phyloP scores from a whole-genome alignment of 2,888 invertebrate genomes.

The Leptinotarsa tumamoca region DNA sequence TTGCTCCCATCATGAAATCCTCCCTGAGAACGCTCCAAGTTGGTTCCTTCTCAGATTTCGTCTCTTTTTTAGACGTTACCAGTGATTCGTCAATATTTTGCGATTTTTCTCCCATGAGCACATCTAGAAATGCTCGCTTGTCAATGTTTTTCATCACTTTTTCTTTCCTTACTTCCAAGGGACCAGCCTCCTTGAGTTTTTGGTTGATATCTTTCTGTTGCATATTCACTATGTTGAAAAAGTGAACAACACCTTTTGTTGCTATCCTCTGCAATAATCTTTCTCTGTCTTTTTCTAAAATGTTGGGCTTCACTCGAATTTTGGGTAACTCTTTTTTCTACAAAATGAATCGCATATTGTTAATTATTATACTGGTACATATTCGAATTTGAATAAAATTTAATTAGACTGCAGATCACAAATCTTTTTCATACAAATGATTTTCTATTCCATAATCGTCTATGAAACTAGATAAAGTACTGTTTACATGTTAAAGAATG shows the following conservation, averaged over 20 bases:
- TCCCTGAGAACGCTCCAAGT: conserved; percentile 80
- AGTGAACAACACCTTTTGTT: conserved; percentile 91
- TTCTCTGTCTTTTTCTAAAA: conserved; percentile 82
- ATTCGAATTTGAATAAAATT: no score
- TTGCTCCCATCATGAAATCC: conserved; percentile 90
- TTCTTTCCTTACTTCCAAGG: conserved; percentile 82
- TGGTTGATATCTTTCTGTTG: conserved; percentile 84
- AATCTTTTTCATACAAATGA: no score
- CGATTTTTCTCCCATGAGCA: conserved; percentile 79
- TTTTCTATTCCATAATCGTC: no score
- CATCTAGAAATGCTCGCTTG: conserved; percentile 81
- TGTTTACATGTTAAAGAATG: no score
- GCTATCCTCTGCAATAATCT: conserved; percentile 84
- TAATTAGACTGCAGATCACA: no score
- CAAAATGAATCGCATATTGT: conserved; percentile 51
- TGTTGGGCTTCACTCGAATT: conserved; percentile 80
- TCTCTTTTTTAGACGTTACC: conserved; percentile 65
- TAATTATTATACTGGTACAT: no score
- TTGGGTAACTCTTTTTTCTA: conserved; percentile 75
- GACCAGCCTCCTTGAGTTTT: conserved; percentile 78
- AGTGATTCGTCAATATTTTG: conserved; percentile 59
- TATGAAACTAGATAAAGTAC: no score
- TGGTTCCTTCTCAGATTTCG: conserved; percentile 56
- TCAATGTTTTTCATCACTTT: conserved; percentile 81
- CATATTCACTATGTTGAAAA: conserved; percentile 90